phyloP scores from a whole-genome alignment of 2,888 invertebrate species.

The Gibbula magus region DNA sequence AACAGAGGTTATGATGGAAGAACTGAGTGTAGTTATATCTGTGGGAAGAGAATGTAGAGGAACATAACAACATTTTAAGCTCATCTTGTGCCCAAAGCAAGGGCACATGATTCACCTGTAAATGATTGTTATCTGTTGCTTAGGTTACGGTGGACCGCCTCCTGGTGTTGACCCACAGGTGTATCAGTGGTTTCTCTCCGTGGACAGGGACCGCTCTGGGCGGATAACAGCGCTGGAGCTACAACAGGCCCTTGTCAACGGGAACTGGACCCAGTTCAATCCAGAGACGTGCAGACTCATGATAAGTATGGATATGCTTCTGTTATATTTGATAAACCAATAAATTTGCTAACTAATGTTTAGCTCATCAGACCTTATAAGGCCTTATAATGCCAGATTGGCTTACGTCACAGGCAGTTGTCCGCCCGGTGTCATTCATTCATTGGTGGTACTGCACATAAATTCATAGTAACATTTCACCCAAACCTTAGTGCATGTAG shows the following conservation, averaged over 20 bases:
- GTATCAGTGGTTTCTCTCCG: slow-evolving; percentile 88
- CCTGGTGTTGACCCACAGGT: slow-evolving; percentile 82
- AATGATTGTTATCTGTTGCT: background rate
- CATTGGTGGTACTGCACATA: too few species aligned
- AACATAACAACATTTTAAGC: too few species aligned
- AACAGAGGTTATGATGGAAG: too few species aligned
- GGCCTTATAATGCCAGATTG: too few species aligned
- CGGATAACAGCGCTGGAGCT: slow-evolving; percentile 86
- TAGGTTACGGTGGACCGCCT: slow-evolving; percentile 19
- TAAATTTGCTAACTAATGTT: slow-evolving; percentile 87
- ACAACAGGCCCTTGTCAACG: slow-evolving; percentile 88
- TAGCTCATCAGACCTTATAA: slow-evolving; percentile 90
- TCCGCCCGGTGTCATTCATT: too few species aligned
- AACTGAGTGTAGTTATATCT: too few species aligned
- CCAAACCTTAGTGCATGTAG: too few species aligned
- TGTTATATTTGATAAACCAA: slow-evolving; percentile 93
- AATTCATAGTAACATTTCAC: too few species aligned
- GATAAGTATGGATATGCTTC: slow-evolving; percentile 81
- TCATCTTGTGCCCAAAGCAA: too few species aligned
- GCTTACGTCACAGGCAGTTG: too few species aligned
- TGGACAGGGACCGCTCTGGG: slow-evolving; percentile 89
- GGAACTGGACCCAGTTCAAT: slow-evolving; percentile 88
- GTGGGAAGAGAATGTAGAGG: too few species aligned
- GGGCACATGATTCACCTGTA: too few species aligned
- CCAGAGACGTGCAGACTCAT: slow-evolving; percentile 89